Evolutionary conservation across 2,113 vertebrate genomes (phyloP).

Genomic region (Furnarius figulus): DNA sequence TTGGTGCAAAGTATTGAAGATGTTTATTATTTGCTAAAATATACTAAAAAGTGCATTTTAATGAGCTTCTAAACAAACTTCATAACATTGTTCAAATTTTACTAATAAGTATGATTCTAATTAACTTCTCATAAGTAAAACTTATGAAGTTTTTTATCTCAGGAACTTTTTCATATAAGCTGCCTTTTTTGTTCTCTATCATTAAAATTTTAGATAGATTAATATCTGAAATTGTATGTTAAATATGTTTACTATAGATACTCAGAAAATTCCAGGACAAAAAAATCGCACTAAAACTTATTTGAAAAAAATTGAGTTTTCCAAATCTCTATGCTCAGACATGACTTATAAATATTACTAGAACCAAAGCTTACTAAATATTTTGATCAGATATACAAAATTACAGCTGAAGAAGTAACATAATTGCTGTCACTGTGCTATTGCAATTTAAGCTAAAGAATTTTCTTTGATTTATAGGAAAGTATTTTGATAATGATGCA

Average conservation of each 20-base stretch:
- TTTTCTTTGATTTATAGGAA: not conserved
- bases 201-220: not conserved
- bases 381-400: not conserved
- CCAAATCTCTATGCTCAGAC: fast-evolving
- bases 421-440: not conserved
- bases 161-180: not conserved
- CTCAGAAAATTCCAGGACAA: not conserved
- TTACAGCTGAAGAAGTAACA: not conserved
- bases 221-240: not conserved
- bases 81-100: not conserved
- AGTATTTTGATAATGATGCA: not conserved
- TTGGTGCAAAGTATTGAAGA: not conserved
- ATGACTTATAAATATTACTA: not conserved
- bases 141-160: not conserved
- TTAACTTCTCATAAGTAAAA: not conserved
- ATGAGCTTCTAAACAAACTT: not conserved
- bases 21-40: not conserved
- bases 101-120: not conserved
- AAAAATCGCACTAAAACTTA: not conserved
- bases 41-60: not conserved
- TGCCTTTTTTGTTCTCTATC: not conserved
- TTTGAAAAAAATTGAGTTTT: not conserved
- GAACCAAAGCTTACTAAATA: not conserved
- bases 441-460: not conserved
- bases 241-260: not conserved